Percentiles rank a stretch among this genome's conserved stretches.
Conservation (phyloP, 2,797 vertebrate species). For the Coracias cyanogaster region DNA sequence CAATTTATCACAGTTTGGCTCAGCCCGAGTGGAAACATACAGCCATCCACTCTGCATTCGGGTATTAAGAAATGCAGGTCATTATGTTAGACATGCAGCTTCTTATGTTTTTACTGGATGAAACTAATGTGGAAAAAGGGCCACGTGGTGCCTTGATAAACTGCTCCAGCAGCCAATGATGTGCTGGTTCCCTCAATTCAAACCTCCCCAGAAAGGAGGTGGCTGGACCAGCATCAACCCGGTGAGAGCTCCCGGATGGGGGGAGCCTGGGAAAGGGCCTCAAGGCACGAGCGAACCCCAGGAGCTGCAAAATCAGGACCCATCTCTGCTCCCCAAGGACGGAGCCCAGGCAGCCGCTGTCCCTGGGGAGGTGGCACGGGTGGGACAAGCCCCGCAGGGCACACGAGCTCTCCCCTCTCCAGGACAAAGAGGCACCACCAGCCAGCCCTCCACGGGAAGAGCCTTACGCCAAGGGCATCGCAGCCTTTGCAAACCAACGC, state of each 20-base stretch:
- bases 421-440: neutral
- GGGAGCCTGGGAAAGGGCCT: neutral
- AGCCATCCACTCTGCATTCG: neutral
- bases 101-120: neutral
- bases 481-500: rapidly evolving
- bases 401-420: neutral
- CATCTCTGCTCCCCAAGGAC: neutral
- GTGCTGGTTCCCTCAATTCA: neutral
- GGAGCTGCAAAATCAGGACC: rapidly evolving
- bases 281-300: neutral
- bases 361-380: neutral
- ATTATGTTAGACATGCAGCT: neutral
- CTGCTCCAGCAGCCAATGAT: constrained; percentile 27
- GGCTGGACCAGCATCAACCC: neutral
- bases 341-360: neutral
- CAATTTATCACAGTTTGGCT: constrained; percentile 78
- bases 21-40: constrained; percentile 3
- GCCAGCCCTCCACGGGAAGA: neutral
- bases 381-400: rapidly evolving
- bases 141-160: neutral
- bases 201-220: neutral
- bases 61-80: constrained; percentile 8
- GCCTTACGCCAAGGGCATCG: neutral
- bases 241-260: rapidly evolving
- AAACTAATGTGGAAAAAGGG: constrained; percentile 4